Evolutionary conservation across 1,140 invertebrate species (phyloP).

Genomic region (Matsumurasca onukii): DNA sequence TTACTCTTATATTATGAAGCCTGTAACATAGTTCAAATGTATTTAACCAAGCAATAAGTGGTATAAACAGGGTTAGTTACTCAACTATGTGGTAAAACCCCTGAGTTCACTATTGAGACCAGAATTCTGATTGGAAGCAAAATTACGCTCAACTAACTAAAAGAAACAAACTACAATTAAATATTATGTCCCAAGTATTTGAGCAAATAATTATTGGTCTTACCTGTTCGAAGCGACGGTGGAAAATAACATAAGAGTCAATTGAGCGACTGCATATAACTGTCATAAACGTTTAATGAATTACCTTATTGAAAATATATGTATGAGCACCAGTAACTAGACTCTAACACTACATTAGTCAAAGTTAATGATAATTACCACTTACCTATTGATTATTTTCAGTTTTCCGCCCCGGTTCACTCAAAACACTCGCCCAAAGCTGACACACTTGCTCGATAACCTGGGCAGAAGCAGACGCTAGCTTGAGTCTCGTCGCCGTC

Average conservation of each 20-base stretch:
- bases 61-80: too few species aligned
- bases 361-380: neutral
- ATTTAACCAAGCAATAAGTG: too few species aligned
- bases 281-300: too few species aligned
- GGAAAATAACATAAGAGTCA: conserved; percentile 21
- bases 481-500: conserved; percentile 18
- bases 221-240: conserved; percentile 22
- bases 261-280: neutral
- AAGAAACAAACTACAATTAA: neutral
- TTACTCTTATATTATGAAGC: too few species aligned
- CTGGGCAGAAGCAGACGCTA: neutral
- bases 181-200: neutral
- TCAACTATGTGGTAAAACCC: too few species aligned
- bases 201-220: neutral
- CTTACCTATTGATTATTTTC: neutral
- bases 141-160: neutral
- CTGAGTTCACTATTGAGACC: too few species aligned
- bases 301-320: too few species aligned
- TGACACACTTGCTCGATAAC: conserved; percentile 7
- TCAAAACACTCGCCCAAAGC: neutral
- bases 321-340: too few species aligned
- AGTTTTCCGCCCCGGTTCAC: neutral
- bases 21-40: too few species aligned
- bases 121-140: too few species aligned
- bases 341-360: neutral